Percentiles rank a stretch among this genome's conserved stretches.
These are phyloP conservation scores for Mimachlamys varia DNA, from an alignment of 2,888 invertebrate species.

Conservation along the genomic window DNA sequence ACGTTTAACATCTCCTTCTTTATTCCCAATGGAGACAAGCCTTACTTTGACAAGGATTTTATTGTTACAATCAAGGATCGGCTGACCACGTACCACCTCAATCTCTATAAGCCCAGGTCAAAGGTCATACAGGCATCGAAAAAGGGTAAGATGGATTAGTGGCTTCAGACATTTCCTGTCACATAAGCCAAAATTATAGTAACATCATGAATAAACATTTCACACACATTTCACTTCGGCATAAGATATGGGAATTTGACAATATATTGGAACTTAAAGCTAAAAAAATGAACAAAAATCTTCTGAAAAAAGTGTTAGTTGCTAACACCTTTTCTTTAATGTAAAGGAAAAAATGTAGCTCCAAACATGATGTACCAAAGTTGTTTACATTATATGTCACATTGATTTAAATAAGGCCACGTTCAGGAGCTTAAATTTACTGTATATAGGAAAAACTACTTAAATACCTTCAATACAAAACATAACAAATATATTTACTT, in stretches of 20 bases:
- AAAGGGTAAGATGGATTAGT: not conserved
- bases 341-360: not conserved
- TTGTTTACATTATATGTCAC: too few relatives aligned
- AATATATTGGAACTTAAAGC: too few relatives aligned
- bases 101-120: constrained; percentile 62
- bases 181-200: not conserved
- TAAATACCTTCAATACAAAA: too few relatives aligned
- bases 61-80: constrained; percentile 64
- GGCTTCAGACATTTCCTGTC: not conserved
- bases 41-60: constrained; percentile 65
- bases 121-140: not conserved
- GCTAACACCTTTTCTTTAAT: not conserved
- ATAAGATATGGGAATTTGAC: too few relatives aligned
- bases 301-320: too few relatives aligned
- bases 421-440: too few relatives aligned
- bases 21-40: constrained; percentile 72
- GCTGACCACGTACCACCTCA: constrained; percentile 58
- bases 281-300: too few relatives aligned
- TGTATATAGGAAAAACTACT: too few relatives aligned
- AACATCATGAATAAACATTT: not conserved
- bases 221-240: too few relatives aligned
- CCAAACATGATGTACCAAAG: too few relatives aligned
- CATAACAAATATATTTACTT: too few relatives aligned
- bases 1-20: constrained; percentile 71
- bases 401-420: too few relatives aligned